Evolutionary conservation across 1,140 invertebrate genomes (phyloP), one percentile per base, ranked within the genome.

Genomic region (Drosophila bocki): DNA sequence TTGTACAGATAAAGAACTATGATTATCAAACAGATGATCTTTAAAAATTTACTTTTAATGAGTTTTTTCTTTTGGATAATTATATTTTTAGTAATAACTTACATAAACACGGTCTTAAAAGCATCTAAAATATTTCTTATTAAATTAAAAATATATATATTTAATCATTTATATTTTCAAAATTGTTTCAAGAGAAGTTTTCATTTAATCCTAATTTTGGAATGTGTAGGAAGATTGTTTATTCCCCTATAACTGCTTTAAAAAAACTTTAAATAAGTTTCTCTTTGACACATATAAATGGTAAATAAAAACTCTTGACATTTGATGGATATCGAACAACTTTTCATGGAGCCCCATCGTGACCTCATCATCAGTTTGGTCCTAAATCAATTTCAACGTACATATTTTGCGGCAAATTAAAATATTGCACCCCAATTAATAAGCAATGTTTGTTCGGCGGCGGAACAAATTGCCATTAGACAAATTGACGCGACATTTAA

Each of bases 401-500:
- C n/a, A n/a, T 35, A 22, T 63, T 44, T 70, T 33, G n/a, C 15
- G 35, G 37, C 29, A 45, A 37, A 50, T 44, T 35, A 32, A 77
- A 48, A 44, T 35, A 59, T 41, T 68, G 37, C 44, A 22, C 19
- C 11, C 69, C 69, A 72, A 72, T 72, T 72, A 72, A 72, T 74
- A 74, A 39, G 37, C 44, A 32, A 50, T 72, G 32, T 72, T 72
- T 72, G 29, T 22, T 35, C 5, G 29, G 15, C 8, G 33, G 51
- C 64, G 32, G 15, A 68, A 47, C 35, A 35, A 70, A 71, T 57
- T 50, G 57, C 37, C 67, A 50, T 72, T 51, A 60, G 68, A 60
- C 54, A 72, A 51, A 48, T 72, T 42, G 68, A 22, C 15, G n/a
- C 58, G 79, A 78, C 79, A 82, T 39, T 56, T 64, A 78, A 85